A percentile compares a stretch with the other conserved stretches of the same genome.
phyloP scores from a whole-genome alignment of 2,797 vertebrate species.

The Malacoraja senta region DNA sequence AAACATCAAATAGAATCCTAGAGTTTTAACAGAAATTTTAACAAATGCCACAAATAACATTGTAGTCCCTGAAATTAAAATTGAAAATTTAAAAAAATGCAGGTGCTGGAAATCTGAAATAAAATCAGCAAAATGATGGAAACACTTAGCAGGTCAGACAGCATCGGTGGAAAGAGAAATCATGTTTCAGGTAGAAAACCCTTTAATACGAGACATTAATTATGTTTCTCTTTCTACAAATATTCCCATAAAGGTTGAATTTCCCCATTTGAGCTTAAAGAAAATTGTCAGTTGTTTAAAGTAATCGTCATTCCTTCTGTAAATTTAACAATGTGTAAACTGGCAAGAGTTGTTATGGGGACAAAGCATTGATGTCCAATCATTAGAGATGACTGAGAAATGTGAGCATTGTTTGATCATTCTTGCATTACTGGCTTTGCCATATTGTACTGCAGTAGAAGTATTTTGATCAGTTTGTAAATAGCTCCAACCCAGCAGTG shows the following conservation, averaged over 20 bases:
- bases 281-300: background rate
- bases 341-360: background rate
- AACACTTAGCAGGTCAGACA: no score
- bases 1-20: background rate
- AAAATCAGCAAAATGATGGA: no score
- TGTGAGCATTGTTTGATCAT: background rate
- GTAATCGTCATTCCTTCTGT: background rate
- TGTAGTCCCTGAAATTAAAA: background rate
- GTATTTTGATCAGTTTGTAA: background rate
- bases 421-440: background rate
- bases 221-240: no score
- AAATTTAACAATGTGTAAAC: background rate
- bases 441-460: background rate
- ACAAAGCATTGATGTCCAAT: background rate
- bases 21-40: background rate
- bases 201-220: no score
- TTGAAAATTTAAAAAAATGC: no score
- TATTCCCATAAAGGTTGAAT: no score
- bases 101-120: no score
- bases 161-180: no score
- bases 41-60: background rate
- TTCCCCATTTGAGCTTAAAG: background rate
- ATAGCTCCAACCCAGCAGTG: background rate
- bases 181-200: no score
- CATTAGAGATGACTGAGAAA: background rate